These are phyloP conservation scores for Chaetodon auriga DNA, from an alignment of 2,113 vertebrate species.

Conservation along the genomic window DNA sequence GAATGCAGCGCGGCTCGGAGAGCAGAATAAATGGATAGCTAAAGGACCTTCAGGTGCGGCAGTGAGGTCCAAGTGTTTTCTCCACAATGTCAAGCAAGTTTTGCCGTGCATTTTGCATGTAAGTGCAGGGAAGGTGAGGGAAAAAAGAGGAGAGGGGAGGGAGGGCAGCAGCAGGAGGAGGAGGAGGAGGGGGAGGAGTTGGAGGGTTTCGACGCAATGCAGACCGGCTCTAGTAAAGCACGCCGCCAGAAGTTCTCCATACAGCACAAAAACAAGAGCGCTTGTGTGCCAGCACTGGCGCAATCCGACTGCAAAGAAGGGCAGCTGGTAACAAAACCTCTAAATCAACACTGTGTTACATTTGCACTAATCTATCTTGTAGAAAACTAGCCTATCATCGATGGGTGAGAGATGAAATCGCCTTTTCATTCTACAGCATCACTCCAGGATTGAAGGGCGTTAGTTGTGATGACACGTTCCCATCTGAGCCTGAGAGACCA, in stretches of 20 bases:
- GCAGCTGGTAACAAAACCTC: constrained; percentile 26
- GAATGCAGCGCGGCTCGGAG: constrained; percentile 53
- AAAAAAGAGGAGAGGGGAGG: constrained; percentile 21
- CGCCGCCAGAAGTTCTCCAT: constrained; percentile 80
- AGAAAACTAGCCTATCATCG: background rate
- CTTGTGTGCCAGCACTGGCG: constrained; percentile 77
- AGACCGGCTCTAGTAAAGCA: constrained; percentile 84
- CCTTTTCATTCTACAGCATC: background rate
- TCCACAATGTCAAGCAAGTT: constrained; percentile 76
- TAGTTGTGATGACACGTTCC: background rate
- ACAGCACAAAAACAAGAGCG: constrained; percentile 78
- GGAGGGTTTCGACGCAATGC: constrained; percentile 88
- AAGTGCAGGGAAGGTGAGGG: constrained; percentile 67
- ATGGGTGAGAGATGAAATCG: background rate
- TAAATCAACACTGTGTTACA: constrained; percentile 1
- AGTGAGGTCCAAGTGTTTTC: constrained; percentile 68
- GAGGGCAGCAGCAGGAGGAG: constrained; percentile 42
- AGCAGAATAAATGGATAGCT: constrained; percentile 35
- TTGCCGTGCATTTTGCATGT: constrained; percentile 76
- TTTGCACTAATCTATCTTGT: background rate
- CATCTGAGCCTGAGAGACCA: background rate
- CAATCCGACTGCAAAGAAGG: constrained; percentile 72
- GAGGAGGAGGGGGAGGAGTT: constrained; percentile 74
- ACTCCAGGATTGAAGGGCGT: background rate
- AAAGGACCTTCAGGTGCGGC: constrained; percentile 43